Percentiles rank a stretch among this genome's conserved stretches.
Conservation (phyloP, 2,888 invertebrate genomes). For the Polymixis lichenea region DNA sequence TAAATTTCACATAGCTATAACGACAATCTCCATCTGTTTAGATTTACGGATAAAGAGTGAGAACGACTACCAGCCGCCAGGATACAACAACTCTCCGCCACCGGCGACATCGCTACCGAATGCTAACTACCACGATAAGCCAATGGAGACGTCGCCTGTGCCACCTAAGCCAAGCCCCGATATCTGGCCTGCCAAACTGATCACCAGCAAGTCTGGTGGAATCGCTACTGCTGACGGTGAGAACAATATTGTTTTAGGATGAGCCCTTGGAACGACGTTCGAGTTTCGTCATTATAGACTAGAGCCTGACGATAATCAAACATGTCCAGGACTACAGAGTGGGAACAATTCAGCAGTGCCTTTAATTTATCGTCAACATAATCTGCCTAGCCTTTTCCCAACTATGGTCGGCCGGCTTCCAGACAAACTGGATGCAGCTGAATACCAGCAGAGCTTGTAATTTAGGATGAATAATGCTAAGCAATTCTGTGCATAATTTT, state of each 20-base stretch:
- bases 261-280: neutral
- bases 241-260: slow-evolving; percentile 52
- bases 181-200: slow-evolving; percentile 91
- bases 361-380: neutral
- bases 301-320: neutral
- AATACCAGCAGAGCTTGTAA: neutral
- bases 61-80: slow-evolving; percentile 88
- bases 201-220: slow-evolving; percentile 94
- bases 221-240: slow-evolving; percentile 96
- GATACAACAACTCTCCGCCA: slow-evolving; percentile 91
- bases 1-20: neutral
- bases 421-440: too few relatives aligned
- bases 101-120: slow-evolving; percentile 89
- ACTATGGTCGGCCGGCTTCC: too few relatives aligned
- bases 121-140: slow-evolving; percentile 86
- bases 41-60: slow-evolving; percentile 95
- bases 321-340: neutral
- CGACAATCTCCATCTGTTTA: slow-evolving; percentile 78
- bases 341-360: neutral
- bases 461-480: neutral
- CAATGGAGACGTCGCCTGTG: slow-evolving; percentile 87
- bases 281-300: neutral
- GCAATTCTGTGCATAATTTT: neutral
- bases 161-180: slow-evolving; percentile 91
- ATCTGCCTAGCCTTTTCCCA: too few relatives aligned